These are phyloP conservation scores for Acanthurus tractus DNA, from an alignment of 2,797 vertebrate species.

Conservation along the genomic window DNA sequence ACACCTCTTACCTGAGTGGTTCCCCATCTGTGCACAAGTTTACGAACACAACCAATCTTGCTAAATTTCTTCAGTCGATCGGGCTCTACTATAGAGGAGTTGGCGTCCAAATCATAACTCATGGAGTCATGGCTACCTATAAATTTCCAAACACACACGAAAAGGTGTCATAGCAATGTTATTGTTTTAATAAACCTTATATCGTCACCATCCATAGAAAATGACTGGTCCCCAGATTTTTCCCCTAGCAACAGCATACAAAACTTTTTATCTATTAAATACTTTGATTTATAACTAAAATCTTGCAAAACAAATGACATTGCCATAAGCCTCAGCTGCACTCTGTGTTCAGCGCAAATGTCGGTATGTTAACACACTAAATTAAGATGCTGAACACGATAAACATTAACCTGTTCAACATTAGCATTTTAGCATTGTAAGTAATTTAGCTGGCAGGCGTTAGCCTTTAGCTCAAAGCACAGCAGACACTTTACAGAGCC, in stretches of 20 bases:
- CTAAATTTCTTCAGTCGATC: slow-evolving; percentile 48
- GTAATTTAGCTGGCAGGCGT: too few species aligned
- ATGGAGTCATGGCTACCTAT: slow-evolving; percentile 76
- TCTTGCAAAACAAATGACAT: not conserved
- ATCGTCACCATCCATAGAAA: too few species aligned
- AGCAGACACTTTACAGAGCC: not conserved
- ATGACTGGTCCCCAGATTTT: too few species aligned
- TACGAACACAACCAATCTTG: slow-evolving; percentile 39
- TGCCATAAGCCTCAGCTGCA: not conserved
- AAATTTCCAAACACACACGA: slow-evolving; percentile 2
- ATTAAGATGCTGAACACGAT: too few species aligned
- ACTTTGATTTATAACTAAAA: not conserved
- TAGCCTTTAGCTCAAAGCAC: not conserved
- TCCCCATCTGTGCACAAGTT: slow-evolving; percentile 54
- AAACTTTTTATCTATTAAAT: too few species aligned
- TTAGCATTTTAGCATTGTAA: not conserved
- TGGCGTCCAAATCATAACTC: slow-evolving; percentile 72
- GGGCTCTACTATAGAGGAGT: slow-evolving; percentile 67
- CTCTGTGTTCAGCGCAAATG: not conserved
- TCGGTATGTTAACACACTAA: not conserved
- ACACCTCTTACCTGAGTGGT: slow-evolving; percentile 61
- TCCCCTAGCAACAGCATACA: too few species aligned
- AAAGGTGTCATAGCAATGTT: too few species aligned
- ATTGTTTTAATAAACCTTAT: too few species aligned
- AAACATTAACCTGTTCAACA: not conserved